phyloP scores from a whole-genome alignment of 2,113 vertebrate genomes.

The Crocuta crocuta region DNA sequence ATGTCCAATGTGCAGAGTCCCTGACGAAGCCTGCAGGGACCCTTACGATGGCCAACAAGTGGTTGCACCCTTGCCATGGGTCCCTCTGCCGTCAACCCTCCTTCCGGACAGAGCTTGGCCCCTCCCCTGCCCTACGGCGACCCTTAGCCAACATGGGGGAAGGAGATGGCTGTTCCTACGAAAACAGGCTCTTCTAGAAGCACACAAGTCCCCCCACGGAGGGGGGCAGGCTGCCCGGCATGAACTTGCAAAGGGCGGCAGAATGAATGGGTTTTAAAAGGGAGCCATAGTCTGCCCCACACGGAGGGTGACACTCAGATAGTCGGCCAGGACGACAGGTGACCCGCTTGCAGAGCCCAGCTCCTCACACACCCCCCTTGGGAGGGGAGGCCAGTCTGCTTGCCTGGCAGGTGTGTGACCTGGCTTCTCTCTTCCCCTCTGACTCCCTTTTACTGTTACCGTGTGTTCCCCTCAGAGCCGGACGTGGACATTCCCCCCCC shows the following conservation, averaged over 20 bases:
- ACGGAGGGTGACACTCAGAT: not conserved
- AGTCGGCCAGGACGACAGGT: not conserved
- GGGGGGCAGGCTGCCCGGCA: not conserved
- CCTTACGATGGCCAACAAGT: not conserved
- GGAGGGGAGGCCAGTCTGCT: rapidly evolving
- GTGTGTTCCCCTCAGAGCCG: not conserved
- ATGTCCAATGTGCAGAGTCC: not conserved
- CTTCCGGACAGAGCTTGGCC: not conserved
- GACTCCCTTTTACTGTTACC: not conserved
- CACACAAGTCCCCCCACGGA: not conserved
- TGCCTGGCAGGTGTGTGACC: not conserved
- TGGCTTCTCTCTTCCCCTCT: not conserved
- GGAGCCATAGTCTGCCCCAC: not conserved
- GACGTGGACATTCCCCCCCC: too few relatives aligned
- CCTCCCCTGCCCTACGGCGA: not conserved
- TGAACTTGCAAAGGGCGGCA: not conserved
- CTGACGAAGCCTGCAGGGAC: not conserved
- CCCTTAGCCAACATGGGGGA: not conserved
- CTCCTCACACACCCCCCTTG: not conserved
- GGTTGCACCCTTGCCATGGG: too few relatives aligned
- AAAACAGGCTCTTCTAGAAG: not conserved
- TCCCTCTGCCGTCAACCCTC: not conserved
- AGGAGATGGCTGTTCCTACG: not conserved
- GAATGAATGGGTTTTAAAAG: not conserved
- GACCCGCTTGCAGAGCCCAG: too few relatives aligned